phyloP scores from a whole-genome alignment of 2,113 vertebrate species.

The Cyprinodon tularosa region DNA sequence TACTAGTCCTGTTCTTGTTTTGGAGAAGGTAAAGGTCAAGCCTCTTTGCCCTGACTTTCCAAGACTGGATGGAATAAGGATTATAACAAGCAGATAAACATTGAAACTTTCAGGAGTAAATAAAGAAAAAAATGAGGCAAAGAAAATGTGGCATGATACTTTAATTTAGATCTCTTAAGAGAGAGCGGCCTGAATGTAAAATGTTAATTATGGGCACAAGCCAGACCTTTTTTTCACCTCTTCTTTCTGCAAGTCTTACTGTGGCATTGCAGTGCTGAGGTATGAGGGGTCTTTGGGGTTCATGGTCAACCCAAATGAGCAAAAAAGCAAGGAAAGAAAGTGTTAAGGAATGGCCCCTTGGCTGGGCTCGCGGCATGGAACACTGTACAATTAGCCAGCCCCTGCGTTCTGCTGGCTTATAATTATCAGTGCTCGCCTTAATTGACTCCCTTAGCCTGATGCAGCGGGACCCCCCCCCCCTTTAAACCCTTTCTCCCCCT shows the following conservation, averaged over 20 bases:
- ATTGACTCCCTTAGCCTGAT: constrained; percentile 86
- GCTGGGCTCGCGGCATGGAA: constrained; percentile 75
- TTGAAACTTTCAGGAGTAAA: constrained; percentile 23
- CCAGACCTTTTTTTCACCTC: constrained; percentile 48
- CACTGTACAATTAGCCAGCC: constrained; percentile 82
- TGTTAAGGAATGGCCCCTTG: constrained; percentile 69
- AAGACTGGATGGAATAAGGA: constrained; percentile 32
- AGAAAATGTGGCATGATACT: constrained; percentile 40
- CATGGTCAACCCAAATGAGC: constrained; percentile 73
- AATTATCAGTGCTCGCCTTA: constrained; percentile 90
- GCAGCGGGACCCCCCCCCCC: constrained; percentile 71
- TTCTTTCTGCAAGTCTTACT: constrained; percentile 56
- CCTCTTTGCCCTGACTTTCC: constrained; percentile 52
- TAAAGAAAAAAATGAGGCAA: constrained; percentile 9
- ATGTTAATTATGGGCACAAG: constrained; percentile 80
- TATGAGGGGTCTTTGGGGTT: constrained; percentile 67
- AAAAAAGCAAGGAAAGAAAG: constrained; percentile 67
- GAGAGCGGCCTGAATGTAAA: constrained; percentile 68
- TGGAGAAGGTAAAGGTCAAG: constrained; percentile 73
- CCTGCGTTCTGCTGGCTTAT: constrained; percentile 86
- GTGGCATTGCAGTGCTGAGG: constrained; percentile 69
- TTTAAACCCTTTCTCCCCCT: constrained; percentile 44
- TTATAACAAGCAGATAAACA: constrained; percentile 22
- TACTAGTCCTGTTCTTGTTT: constrained; percentile 57
- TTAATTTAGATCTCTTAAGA: constrained; percentile 62